A percentile compares a stretch with the other conserved stretches of the same genome.
Conservation (phyloP, 2,113 vertebrate genomes). For the Meles meles region DNA sequence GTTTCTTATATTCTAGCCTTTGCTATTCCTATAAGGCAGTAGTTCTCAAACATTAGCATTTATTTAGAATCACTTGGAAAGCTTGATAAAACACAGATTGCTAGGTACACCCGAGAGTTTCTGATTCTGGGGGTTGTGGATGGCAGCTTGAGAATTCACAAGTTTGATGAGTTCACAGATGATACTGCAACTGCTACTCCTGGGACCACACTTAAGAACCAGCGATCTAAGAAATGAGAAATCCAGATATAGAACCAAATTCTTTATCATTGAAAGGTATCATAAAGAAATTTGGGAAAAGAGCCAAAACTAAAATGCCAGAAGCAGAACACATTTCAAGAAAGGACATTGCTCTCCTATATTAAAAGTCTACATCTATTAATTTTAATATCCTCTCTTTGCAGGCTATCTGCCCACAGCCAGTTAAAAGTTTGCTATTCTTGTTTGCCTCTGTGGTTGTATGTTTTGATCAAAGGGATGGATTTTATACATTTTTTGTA, state of each 20-base stretch:
- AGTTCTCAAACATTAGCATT: neutral
- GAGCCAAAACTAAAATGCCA: neutral
- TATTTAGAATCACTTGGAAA: neutral
- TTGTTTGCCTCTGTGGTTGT: neutral
- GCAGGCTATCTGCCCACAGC: neutral
- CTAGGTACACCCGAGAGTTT: neutral
- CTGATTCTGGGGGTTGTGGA: neutral
- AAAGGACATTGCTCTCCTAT: neutral
- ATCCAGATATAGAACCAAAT: neutral
- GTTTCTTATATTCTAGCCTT: neutral
- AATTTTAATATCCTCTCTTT: neutral
- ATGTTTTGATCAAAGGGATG: neutral
- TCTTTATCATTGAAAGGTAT: neutral
- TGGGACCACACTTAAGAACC: neutral
- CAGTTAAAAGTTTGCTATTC: neutral
- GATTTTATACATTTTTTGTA: neutral
- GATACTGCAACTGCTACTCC: neutral
- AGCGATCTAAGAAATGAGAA: constrained; percentile 40
- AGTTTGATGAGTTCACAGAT: neutral
- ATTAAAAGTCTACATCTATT: neutral
- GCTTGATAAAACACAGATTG: neutral
- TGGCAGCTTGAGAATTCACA: neutral
- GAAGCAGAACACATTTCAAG: neutral
- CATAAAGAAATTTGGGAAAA: neutral
- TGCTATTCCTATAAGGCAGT: neutral